A percentile compares a stretch with the other conserved stretches of the same genome.
phyloP scores from a whole-genome alignment of 1,140 invertebrate genomes.

The Drosophila ogumai region DNA sequence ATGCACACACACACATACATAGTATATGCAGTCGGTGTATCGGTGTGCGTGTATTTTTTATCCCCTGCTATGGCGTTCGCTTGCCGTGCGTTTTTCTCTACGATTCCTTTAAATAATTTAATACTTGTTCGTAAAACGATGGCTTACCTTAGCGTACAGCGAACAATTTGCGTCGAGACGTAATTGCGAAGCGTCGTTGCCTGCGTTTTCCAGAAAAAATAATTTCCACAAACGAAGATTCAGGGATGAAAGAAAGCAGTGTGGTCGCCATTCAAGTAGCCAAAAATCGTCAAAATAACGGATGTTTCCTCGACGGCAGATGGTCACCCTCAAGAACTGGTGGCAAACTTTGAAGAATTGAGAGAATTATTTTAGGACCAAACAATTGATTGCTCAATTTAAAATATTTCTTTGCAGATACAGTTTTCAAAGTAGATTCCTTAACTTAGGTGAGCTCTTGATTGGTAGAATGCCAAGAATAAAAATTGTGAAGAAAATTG shows the following conservation, averaged over 20 bases:
- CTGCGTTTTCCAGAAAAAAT: slow-evolving; percentile 3
- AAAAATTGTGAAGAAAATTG: not conserved
- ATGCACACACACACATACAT: slow-evolving; percentile 8
- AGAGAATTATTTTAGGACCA: not conserved
- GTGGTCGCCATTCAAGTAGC: not conserved
- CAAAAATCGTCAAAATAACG: not conserved
- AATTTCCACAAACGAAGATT: slow-evolving; percentile 8
- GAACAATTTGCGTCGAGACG: not conserved
- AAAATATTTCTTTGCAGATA: not conserved
- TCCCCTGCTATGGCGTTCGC: not conserved
- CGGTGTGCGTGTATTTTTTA: slow-evolving; percentile 5
- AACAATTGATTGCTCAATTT: not conserved
- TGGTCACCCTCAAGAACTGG: not conserved
- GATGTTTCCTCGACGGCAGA: not conserved
- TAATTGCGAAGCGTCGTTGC: not conserved
- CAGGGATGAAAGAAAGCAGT: slow-evolving; percentile 2
- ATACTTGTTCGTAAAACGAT: not conserved
- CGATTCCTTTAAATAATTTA: not conserved
- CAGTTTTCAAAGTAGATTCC: not conserved
- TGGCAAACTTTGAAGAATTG: not conserved
- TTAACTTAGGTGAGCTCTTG: not conserved
- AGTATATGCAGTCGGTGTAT: not conserved
- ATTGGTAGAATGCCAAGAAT: no score
- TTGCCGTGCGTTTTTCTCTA: not conserved
- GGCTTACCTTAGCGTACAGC: not conserved